Percentiles rank a stretch among this genome's conserved stretches.
Evolutionary conservation across 2,113 vertebrate species (phyloP).

Genomic region (Marmota flaviventris): DNA sequence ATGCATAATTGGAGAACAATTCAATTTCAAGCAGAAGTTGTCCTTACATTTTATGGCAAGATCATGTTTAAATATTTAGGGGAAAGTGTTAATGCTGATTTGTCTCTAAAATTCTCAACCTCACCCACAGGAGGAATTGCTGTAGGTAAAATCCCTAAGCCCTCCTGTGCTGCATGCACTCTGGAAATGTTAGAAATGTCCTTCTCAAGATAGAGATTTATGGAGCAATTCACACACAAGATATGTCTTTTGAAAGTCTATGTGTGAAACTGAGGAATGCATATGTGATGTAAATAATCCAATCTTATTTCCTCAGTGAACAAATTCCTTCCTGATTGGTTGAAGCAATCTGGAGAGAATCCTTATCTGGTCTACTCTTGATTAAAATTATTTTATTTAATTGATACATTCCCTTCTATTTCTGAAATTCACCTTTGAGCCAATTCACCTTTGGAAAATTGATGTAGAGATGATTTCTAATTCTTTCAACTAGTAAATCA

Average conservation of each 20-base stretch:
- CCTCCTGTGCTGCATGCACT: neutral
- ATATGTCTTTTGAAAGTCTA: neutral
- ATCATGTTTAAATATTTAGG: slow-evolving; percentile 50
- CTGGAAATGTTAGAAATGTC: neutral
- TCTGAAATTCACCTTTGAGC: neutral
- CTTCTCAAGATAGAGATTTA: neutral
- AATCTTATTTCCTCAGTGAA: neutral
- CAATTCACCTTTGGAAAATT: neutral
- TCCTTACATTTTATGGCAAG: slow-evolving; percentile 52
- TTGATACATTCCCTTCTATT: neutral
- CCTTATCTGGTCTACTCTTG: neutral
- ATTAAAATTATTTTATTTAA: slow-evolving; percentile 19
- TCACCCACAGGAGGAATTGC: neutral
- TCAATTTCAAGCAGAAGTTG: slow-evolving; percentile 60
- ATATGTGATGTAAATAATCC: neutral
- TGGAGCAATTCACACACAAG: neutral
- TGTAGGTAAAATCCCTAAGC: neutral
- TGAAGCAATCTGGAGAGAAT: neutral
- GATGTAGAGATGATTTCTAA: neutral
- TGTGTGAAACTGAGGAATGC: neutral
- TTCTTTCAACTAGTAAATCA: slow-evolving; percentile 64
- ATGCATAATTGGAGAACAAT: slow-evolving; percentile 4
- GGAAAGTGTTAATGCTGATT: slow-evolving; percentile 43
- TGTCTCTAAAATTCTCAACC: slow-evolving; percentile 42
- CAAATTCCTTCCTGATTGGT: slow-evolving; percentile 30